Evolutionary conservation across 2,888 invertebrate genomes (phyloP), one percentile per base, ranked within the genome.

Genomic region (Acleris literana): DNA sequence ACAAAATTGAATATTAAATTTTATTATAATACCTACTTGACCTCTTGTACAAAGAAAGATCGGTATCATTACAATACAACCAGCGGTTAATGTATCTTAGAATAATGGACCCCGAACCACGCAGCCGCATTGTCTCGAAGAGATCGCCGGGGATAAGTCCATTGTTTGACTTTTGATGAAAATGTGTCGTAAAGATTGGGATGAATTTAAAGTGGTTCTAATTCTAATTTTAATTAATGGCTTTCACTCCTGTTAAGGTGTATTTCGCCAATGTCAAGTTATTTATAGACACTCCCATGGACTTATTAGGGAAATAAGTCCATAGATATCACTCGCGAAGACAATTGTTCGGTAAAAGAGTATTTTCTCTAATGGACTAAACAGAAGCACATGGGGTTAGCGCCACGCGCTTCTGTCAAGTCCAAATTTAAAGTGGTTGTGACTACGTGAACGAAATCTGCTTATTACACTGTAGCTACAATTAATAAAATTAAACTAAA

Each of bases 161-260:
- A 65, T 65, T 65, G 64, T 65, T 29, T 33, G 64, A 43, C 20
- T 59, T 64, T 48, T 46, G 64, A 59, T 59, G 59, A 54, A 55
- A 64, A 64, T 48, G 59, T 59, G 64, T 54, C 59, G 44, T 44
- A 43, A 46, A 18, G 53, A 54, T 39, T 46, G 59, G 20, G 54
- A 39, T 22, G 43, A 13, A 55, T 25, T 59, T 48, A 62, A 55
- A 63, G 49, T 43, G 43, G 48, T 39, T 29, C n/a, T n/a, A n/a
- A n/a, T n/a, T n/a, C n/a, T n/a, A n/a, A n/a, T n/a, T n/a, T n/a
- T n/a, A n/a, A n/a, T n/a, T n/a, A n/a, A n/a, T n/a, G n/a, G n/a
- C n/a, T n/a, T n/a, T n/a, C n/a, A n/a, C n/a, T n/a, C n/a, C n/a
- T n/a, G n/a, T n/a, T n/a, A n/a, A n/a, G n/a, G n/a, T n/a, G n/a